A percentile compares a stretch with the other conserved stretches of the same genome.
Conservation (phyloP, 2,113 vertebrate species). For the Triplophysa dalaica region DNA sequence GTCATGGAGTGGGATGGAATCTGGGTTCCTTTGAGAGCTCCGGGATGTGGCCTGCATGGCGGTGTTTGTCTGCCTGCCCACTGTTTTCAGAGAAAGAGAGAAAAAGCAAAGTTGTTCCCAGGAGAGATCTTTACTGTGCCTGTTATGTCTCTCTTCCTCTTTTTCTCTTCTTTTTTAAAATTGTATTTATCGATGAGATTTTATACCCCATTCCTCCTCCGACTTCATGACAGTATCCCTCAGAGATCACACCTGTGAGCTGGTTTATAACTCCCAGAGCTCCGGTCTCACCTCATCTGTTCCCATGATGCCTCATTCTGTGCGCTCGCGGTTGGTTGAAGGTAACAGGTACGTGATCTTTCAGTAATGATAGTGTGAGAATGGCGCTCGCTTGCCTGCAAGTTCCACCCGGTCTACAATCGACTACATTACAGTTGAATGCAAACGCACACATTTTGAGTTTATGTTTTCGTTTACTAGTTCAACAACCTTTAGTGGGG, state of each 20-base stretch:
- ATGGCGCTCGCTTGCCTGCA: neutral
- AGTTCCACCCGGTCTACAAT: slow-evolving; percentile 1
- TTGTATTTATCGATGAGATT: slow-evolving; percentile 32
- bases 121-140: slow-evolving; percentile 13
- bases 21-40: slow-evolving; percentile 36
- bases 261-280: neutral
- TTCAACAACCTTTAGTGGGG: slow-evolving; percentile 15
- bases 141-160: slow-evolving; percentile 17
- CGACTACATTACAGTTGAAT: slow-evolving; percentile 19
- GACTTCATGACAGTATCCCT: neutral
- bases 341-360: slow-evolving; percentile 16
- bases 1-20: slow-evolving; percentile 45
- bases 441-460: neutral
- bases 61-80: slow-evolving; percentile 23
- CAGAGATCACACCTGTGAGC: slow-evolving; percentile 5
- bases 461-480: slow-evolving; percentile 26
- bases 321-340: slow-evolving; percentile 14
- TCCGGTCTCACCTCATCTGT: slow-evolving; percentile 19
- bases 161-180: slow-evolving; percentile 10
- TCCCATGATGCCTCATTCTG: slow-evolving; percentile 22
- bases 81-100: slow-evolving; percentile 27
- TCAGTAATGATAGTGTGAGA: slow-evolving; percentile 29
- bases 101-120: slow-evolving; percentile 24
- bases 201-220: neutral
- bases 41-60: slow-evolving; percentile 37